Percentiles rank a stretch among this genome's conserved stretches.
Conservation (phyloP, 2,888 invertebrate species). For the Drosophila kokeensis region DNA sequence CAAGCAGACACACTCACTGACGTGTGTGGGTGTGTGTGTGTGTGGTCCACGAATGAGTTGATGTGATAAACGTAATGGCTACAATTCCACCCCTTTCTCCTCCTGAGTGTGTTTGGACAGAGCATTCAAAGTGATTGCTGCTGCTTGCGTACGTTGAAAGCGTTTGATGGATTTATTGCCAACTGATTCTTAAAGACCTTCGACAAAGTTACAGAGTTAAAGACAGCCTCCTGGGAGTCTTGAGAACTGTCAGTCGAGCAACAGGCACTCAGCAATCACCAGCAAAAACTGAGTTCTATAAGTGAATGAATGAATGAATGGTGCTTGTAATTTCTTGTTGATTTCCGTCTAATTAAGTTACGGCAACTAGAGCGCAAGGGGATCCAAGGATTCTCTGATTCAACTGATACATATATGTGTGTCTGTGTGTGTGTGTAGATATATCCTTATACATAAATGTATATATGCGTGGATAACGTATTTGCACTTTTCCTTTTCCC, state of each 20-base stretch:
- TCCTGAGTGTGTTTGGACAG: slow-evolving; percentile 16
- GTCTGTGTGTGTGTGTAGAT: background rate
- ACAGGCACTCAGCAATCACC: slow-evolving; percentile 19
- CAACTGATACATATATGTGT: background rate
- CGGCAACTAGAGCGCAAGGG: slow-evolving; percentile 39
- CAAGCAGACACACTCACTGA: slow-evolving; percentile 10
- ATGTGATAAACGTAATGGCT: slow-evolving; percentile 70
- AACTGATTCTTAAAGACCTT: background rate
- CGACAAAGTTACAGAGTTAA: slow-evolving; percentile 16
- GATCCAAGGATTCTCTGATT: background rate
- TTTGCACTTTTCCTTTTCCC: background rate
- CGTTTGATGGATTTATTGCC: slow-evolving; percentile 58
- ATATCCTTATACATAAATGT: background rate
- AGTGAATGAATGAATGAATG: slow-evolving; percentile 57
- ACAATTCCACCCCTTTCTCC: slow-evolving; percentile 11
- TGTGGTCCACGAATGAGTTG: slow-evolving; percentile 30
- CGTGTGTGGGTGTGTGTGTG: slow-evolving; percentile 26
- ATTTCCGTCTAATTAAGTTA: slow-evolving; percentile 76
- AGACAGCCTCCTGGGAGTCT: slow-evolving; percentile 11
- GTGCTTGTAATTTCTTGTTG: slow-evolving; percentile 65
- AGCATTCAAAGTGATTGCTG: slow-evolving; percentile 72
- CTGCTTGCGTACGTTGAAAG: slow-evolving; percentile 30
- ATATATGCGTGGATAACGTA: background rate
- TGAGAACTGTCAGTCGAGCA: background rate
- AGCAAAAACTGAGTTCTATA: slow-evolving; percentile 49